Conservation (phyloP, 2,888 invertebrate species). For the Cephonodes hylas region DNA sequence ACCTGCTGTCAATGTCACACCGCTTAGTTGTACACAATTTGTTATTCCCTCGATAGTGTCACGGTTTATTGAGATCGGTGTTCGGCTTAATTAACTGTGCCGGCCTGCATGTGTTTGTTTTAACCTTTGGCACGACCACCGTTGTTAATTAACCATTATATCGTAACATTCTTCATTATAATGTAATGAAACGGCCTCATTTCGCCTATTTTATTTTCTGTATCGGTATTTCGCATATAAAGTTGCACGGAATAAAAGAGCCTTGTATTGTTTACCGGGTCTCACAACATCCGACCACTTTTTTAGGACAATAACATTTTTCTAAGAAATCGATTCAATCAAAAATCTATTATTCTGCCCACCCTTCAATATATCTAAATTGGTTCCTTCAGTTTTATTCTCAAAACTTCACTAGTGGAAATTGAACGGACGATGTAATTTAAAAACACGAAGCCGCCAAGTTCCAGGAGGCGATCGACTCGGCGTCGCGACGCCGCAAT, state of each 20-base stretch:
- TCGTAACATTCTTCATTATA: too few species aligned
- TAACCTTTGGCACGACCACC: neutral
- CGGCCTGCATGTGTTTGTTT: neutral
- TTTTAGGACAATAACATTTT: too few species aligned
- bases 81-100: neutral
- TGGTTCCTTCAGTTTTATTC: neutral
- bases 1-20: neutral
- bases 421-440: neutral
- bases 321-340: too few species aligned
- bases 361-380: neutral
- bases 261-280: too few species aligned
- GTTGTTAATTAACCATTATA: neutral
- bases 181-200: too few species aligned
- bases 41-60: neutral
- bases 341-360: neutral
- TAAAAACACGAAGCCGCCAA: neutral
- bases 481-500: neutral
- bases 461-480: neutral
- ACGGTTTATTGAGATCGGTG: neutral
- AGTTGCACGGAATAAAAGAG: too few species aligned
- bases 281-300: too few species aligned
- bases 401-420: neutral
- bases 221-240: too few species aligned
- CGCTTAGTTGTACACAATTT: neutral
- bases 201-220: too few species aligned